Conservation (phyloP, 2,888 invertebrate genomes). For the Oligia latruncula region DNA sequence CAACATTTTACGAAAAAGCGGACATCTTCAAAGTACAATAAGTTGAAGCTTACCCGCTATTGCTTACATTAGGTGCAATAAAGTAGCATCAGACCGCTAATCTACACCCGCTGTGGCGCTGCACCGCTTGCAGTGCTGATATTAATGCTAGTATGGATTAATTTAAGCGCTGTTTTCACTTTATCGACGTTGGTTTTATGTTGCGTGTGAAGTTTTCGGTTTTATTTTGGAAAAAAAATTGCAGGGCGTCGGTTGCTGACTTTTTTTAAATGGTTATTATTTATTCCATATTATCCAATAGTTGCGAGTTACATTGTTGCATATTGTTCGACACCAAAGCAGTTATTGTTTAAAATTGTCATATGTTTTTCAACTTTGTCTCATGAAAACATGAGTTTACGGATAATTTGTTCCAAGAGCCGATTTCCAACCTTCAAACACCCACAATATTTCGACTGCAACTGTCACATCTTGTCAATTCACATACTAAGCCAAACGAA, state of each 20-base stretch:
- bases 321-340: not conserved
- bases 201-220: not conserved
- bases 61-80: slow-evolving; percentile 75
- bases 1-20: slow-evolving; percentile 59
- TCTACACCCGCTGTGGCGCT: slow-evolving; percentile 68
- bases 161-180: slow-evolving; percentile 71
- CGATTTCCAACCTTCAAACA: not conserved
- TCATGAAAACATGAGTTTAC: not conserved
- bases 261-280: not conserved
- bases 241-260: not conserved
- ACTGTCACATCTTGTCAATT: not conserved
- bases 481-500: not conserved
- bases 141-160: slow-evolving; percentile 71
- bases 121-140: slow-evolving; percentile 63
- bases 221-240: not conserved
- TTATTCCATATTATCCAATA: not conserved
- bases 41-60: slow-evolving; percentile 64
- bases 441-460: not conserved
- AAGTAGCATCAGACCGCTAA: slow-evolving; percentile 73
- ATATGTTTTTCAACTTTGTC: not conserved
- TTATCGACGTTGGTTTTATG: slow-evolving; percentile 53
- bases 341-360: not conserved
- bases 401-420: not conserved
- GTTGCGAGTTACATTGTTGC: not conserved
- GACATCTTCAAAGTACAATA: slow-evolving; percentile 67